Base-by-base conservation (phyloP, 2,888 invertebrate species). In the Oscheius sp. region DNA sequence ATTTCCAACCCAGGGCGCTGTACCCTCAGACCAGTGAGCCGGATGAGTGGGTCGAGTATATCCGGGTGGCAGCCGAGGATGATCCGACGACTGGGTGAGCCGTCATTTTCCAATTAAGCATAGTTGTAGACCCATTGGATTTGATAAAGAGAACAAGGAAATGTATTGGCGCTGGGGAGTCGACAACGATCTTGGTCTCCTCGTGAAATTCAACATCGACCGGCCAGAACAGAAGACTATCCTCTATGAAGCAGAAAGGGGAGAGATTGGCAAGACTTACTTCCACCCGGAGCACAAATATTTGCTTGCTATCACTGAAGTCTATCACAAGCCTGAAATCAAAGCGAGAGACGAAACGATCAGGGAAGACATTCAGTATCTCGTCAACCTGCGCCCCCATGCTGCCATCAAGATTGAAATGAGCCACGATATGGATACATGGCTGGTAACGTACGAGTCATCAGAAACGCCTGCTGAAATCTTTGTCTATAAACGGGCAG, bases 161-260 rank as follows among this genome's bases (percentile, higher is more conserved):
- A 81, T 87, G 78, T 87, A 81, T 76, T 87, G 86, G 87, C 80
- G 84, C 46, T 80, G 83, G 84, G 87, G 85, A 59, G 82, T 83
- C 18, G 86, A 78, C 45, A 79, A 81, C 35, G 87, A 87, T 69
- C 80, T 87, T 6, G 87, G 87, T 1, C 58, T 68, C 27, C 77
- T 87, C 3, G 84, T 85, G 9, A 76, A 80, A 7, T 85, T 86
- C 61, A 84, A 85, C 12, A 84, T 85, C 72, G 85, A 86, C 13
- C 78, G 74, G 27, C 85, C 86, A 16, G 76, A 82, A 12, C 76
- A 81, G 55, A 79, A 77, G 58, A 83, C 85, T 64, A 80, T 85
- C 16, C 82, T 87, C 56, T 87, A 87, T 77, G 82, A 79, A 2
- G 85, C 87, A 2, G 82, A 81, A 12, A 79, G 77, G 25, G 84